These are phyloP conservation scores for Oscheius sp. DNA, from an alignment of 2,888 invertebrate species.

Conservation along the genomic window DNA sequence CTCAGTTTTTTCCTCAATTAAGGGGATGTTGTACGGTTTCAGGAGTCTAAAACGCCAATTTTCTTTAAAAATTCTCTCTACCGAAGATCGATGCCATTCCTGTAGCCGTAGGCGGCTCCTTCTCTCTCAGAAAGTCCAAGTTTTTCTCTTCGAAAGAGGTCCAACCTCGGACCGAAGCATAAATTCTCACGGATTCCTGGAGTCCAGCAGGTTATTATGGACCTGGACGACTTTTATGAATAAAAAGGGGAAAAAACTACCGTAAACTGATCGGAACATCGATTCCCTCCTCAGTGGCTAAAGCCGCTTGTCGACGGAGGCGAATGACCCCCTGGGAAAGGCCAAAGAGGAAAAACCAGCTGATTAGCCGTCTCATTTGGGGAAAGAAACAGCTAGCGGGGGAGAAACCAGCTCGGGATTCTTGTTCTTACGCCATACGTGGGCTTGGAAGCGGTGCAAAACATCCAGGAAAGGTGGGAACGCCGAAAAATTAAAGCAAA, in stretches of 20 bases:
- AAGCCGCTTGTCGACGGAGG: conserved; percentile 43
- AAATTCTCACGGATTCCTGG: conserved; percentile 59
- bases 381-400: too few species aligned
- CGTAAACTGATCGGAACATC: conserved; percentile 58
- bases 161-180: conserved; percentile 58
- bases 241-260: conserved; percentile 24
- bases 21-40: conserved; percentile 49
- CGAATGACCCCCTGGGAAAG: conserved; percentile 17
- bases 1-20: conserved; percentile 59
- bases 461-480: too few species aligned
- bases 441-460: too few species aligned
- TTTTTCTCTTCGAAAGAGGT: conserved; percentile 51
- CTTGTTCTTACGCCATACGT: too few species aligned
- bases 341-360: conserved; percentile 18
- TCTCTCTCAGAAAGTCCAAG: conserved; percentile 53
- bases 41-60: conserved; percentile 42
- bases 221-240: conserved; percentile 38
- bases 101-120: conserved; percentile 61
- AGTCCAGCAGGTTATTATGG: conserved; percentile 56
- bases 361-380: conserved; percentile 24
- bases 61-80: background rate
- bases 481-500: too few species aligned
- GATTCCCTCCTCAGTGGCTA: conserved; percentile 55
- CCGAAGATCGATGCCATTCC: conserved; percentile 60
- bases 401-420: too few species aligned